Evolutionary conservation across 2,797 vertebrate species (phyloP), one percentile per base, ranked within the genome.

Genomic region (Xiphophorus birchmanni): DNA sequence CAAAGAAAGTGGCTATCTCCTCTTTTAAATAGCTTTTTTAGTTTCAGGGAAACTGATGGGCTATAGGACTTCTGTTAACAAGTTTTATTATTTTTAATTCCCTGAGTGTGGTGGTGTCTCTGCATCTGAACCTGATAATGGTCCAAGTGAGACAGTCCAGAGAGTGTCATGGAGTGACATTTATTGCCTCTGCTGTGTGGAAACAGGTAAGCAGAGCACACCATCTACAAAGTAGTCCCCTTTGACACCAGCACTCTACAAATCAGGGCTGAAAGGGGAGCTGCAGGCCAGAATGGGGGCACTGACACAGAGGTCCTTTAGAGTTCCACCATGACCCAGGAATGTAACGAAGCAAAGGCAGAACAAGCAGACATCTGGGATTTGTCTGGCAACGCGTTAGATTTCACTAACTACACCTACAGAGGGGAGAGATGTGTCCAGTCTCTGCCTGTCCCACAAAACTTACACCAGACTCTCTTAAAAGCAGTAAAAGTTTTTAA

Each of bases 201-300:
- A 92, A 95, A 91, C 94, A 95, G 94, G 94, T 94, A 94, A 94
- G 94, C 92, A 94, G 91, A 95, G 91, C 90, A 89, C 90, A 88
- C 85, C 92, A 94, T 95, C 95, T 95, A 95, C 94, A 96, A 96
- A 95, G 94, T 95, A 93, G 91, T 94, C 93, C 94, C 94, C 94
- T 95, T 94, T 94, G 94, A 96, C 95, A 94, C 92, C 87, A 67
- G 91, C 95, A 96, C 95, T 93, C 93, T 90, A 96, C 95, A 96
- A 96, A 96, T 96, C 95, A 96, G 91, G 74, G 87, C 91, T 89
- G 92, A 93, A 87, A n/a, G 90, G 91, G 91, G 69, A 45, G 69
- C 23, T 73, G 44, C 88, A 84, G 88, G 86, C 90, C 86, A 84
- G 93, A 87, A 84, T 35, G 82, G 82, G 91, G 90, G 85, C 93